Conservation (phyloP, 2,113 vertebrate genomes). For the Puma concolor region DNA sequence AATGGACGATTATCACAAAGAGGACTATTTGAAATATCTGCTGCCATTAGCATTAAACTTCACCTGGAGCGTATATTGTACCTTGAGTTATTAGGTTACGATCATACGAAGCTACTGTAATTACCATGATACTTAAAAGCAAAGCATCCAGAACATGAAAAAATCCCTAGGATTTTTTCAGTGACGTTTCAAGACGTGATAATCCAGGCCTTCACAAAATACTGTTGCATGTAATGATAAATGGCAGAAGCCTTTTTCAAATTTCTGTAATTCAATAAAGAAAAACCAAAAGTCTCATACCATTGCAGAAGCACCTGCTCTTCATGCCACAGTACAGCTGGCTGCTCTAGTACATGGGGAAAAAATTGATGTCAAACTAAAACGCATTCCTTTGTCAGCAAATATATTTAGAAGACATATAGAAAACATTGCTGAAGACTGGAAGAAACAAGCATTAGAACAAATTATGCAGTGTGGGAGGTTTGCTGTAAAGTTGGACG, state of each 20-base stretch:
- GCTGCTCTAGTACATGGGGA: constrained; percentile 18
- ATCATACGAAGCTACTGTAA: constrained; percentile 13
- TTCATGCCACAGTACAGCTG: constrained; percentile 47
- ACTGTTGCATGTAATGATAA: background rate
- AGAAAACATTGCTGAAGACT: constrained; percentile 74
- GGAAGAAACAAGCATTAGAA: constrained; percentile 76
- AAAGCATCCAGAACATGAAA: constrained; percentile 37
- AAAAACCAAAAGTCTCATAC: constrained; percentile 8
- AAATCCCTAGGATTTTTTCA: constrained; percentile 16
- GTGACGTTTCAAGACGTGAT: constrained; percentile 28
- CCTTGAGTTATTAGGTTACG: background rate
- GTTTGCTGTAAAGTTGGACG: constrained; percentile 60
- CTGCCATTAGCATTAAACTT: background rate
- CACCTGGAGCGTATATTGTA: background rate
- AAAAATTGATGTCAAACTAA: constrained; percentile 62
- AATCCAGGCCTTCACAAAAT: background rate
- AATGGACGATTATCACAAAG: background rate
- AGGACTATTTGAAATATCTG: constrained; percentile 47
- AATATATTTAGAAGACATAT: constrained; percentile 73
- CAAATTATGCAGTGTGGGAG: constrained; percentile 76
- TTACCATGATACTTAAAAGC: constrained; percentile 35
- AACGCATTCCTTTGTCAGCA: constrained; percentile 75
- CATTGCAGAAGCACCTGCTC: constrained; percentile 27
- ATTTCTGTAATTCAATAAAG: constrained; percentile 34
- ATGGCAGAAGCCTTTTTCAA: constrained; percentile 47